Conservation (phyloP, 2,797 vertebrate species). For the Scarus forsteni region DNA sequence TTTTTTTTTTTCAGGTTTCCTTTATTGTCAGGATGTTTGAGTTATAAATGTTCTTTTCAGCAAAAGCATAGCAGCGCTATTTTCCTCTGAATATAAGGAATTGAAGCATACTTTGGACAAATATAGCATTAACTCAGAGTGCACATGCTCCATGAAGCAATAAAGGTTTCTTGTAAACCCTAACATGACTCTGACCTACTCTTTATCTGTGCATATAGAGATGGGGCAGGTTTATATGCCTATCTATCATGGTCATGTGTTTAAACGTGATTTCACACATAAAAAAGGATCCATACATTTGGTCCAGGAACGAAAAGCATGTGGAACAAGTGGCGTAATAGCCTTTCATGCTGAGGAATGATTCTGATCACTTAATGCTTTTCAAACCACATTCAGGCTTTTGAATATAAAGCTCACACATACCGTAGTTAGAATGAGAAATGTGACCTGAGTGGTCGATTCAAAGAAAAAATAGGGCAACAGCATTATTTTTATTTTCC, state of each 20-base stretch:
- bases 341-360: constrained; percentile 2
- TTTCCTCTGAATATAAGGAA: not conserved
- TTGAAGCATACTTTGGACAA: not conserved
- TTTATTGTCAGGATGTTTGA: constrained; percentile 7
- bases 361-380: constrained; percentile 21
- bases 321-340: not conserved
- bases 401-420: not conserved
- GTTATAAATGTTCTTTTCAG: constrained; percentile 2
- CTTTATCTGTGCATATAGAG: constrained; percentile 24
- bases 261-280: constrained; percentile 36
- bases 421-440: not conserved
- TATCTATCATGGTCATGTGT: constrained; percentile 18
- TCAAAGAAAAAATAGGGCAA: constrained; percentile 5
- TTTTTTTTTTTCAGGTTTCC: too few relatives aligned
- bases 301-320: constrained; percentile 1
- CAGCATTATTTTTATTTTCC: not conserved
- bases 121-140: constrained; percentile 9
- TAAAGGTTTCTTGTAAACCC: constrained; percentile 3
- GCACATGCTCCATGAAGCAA: constrained; percentile 19
- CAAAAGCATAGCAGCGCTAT: not conserved
- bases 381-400: constrained; percentile 11
- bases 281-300: constrained; percentile 20
- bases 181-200: constrained; percentile 18
- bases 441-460: constrained; percentile 7
- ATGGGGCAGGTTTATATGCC: constrained; percentile 4